Conservation (phyloP, 2,797 vertebrate genomes). For the Peromyscus attwateri region DNA sequence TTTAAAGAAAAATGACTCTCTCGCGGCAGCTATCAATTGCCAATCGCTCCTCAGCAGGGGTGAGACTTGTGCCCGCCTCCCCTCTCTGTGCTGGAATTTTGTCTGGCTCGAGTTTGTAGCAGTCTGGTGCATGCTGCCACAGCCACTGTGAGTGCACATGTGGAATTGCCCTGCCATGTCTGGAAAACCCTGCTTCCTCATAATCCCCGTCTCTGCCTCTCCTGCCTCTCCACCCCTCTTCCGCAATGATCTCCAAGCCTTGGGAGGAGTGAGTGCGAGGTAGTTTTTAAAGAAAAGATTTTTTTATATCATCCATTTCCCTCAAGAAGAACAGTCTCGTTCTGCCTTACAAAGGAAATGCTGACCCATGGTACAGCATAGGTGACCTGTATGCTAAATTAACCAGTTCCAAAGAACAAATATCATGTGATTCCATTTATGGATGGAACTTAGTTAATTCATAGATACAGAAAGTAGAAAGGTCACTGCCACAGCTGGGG, state of each 20-base stretch:
- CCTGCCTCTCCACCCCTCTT: background rate
- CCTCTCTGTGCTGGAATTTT: background rate
- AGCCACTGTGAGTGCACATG: background rate
- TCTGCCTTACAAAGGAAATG: slow-evolving; percentile 23
- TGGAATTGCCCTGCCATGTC: background rate
- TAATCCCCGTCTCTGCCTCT: background rate
- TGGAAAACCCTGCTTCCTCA: background rate
- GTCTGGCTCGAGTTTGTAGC: background rate
- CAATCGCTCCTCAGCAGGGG: background rate
- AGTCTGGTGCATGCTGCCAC: background rate
- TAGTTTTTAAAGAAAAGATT: background rate
- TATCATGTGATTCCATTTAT: background rate
- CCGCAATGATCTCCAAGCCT: background rate
- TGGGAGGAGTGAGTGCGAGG: background rate
- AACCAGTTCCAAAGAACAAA: background rate
- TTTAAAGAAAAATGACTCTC: background rate
- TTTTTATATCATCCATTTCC: background rate
- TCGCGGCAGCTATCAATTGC: background rate
- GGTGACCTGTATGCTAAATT: background rate
- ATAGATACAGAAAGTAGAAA: background rate
- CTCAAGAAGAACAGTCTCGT: slow-evolving; percentile 18
- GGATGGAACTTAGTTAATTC: background rate
- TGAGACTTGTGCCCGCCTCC: background rate
- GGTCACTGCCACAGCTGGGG: no score
- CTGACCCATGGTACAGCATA: background rate